Evolutionary conservation across 2,888 invertebrate species (phyloP).

Genomic region (Sceliomorpha sp.): DNA sequence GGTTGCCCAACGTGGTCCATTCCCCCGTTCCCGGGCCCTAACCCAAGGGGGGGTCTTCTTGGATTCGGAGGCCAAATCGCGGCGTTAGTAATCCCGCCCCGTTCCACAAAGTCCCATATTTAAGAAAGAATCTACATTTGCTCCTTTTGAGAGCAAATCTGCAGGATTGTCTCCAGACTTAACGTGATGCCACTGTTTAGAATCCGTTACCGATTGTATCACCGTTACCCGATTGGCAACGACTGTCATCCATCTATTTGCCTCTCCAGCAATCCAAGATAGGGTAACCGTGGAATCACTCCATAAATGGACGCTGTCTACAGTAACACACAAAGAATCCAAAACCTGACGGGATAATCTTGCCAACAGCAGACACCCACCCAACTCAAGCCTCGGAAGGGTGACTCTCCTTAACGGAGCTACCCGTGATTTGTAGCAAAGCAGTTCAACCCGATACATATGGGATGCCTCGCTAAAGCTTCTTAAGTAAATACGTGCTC

Average conservation of each 20-base stretch:
- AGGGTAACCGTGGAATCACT: slow-evolving; percentile 56
- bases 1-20: too few species aligned
- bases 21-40: too few species aligned
- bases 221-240: slow-evolving; percentile 5
- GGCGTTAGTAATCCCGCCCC: too few species aligned
- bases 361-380: background rate
- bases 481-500: slow-evolving; percentile 3
- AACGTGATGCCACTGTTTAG: slow-evolving; percentile 3
- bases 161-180: too few species aligned
- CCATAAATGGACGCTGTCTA: slow-evolving; percentile 30
- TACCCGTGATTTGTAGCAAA: slow-evolving; percentile 12
- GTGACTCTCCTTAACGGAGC: slow-evolving; percentile 1
- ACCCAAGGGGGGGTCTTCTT: too few species aligned
- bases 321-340: background rate
- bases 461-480: background rate
- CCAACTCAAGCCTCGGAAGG: slow-evolving; percentile 1
- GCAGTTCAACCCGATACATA: background rate
- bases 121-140: too few species aligned
- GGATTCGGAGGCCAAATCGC: too few species aligned
- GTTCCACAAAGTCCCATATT: too few species aligned
- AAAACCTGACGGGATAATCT: background rate
- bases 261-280: slow-evolving; percentile 52
- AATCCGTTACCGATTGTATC: background rate
- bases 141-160: too few species aligned
- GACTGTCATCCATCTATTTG: slow-evolving; percentile 31